Percentiles rank a stretch among this genome's conserved stretches.
phyloP scores from a whole-genome alignment of 2,888 invertebrate genomes.

The Priocnemis perturbator region DNA sequence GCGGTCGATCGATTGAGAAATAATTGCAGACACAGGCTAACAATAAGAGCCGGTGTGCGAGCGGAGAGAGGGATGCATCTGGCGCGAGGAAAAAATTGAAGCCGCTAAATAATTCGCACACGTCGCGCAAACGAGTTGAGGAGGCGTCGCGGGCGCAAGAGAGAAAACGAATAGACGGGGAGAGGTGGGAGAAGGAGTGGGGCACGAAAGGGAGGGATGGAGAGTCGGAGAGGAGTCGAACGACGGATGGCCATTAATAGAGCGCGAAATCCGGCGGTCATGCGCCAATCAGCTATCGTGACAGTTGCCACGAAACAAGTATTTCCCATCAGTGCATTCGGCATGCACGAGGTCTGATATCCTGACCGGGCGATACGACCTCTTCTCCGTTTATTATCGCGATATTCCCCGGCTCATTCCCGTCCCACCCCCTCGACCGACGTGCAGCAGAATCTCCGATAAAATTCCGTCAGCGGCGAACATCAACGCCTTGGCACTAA shows the following conservation, averaged over 20 bases:
- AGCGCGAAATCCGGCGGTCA: constrained; percentile 55
- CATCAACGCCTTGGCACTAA: too few species aligned
- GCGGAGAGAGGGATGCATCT: too few species aligned
- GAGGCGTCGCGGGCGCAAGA: neutral
- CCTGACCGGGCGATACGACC: constrained; percentile 43
- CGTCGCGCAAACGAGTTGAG: too few species aligned
- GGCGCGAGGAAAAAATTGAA: too few species aligned
- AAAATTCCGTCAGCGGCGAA: too few species aligned
- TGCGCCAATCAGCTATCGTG: constrained; percentile 68
- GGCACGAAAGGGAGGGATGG: neutral
- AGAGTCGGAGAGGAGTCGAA: constrained; percentile 20
- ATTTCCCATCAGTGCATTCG: constrained; percentile 69
- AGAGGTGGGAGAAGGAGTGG: neutral
- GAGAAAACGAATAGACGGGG: neutral
- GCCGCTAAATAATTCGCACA: constrained; percentile 1
- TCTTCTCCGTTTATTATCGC: constrained; percentile 38
- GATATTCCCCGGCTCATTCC: constrained; percentile 15
- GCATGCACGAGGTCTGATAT: constrained; percentile 45
- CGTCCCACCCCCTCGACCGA: constrained; percentile 20
- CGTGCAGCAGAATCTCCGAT: too few species aligned
- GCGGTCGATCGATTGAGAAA: too few species aligned
- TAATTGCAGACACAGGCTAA: too few species aligned
- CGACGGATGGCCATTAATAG: constrained; percentile 64
- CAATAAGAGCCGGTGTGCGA: too few species aligned
- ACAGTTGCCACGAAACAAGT: constrained; percentile 69